These are phyloP conservation scores for Zaprionus davidi DNA, from an alignment of 1,140 invertebrate genomes.

Conservation along the genomic window DNA sequence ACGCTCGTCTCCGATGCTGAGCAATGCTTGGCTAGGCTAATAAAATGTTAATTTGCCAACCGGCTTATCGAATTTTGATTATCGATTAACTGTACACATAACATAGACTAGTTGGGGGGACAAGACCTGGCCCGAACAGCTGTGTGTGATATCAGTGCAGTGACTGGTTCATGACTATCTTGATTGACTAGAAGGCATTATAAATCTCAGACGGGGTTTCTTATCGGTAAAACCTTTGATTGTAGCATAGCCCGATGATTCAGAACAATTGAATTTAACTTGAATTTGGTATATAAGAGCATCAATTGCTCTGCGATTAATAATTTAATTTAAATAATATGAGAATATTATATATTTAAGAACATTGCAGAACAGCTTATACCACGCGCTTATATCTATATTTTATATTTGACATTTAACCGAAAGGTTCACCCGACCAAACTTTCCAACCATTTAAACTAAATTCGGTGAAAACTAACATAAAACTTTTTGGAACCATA, in stretches of 20 bases:
- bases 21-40: constrained; percentile 55
- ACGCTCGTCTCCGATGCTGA: constrained; percentile 22
- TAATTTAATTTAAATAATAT: not conserved
- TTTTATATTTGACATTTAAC: not conserved
- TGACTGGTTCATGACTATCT: not conserved
- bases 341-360: not conserved
- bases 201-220: not conserved
- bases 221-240: not conserved
- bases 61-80: constrained; percentile 43
- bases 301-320: not conserved
- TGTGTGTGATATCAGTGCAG: constrained; percentile 8
- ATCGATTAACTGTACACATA: constrained; percentile 33
- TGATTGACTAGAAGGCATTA: not conserved
- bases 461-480: not conserved
- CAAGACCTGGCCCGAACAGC: constrained; percentile 3
- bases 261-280: not conserved
- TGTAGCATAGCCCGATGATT: not conserved
- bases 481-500: not conserved
- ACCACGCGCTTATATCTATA: not conserved
- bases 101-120: not conserved
- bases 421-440: not conserved
- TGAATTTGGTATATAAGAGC: too few relatives aligned
- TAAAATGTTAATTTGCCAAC: constrained; percentile 70
- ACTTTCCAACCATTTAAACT: constrained; percentile 7
- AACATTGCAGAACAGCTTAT: not conserved